Conservation (phyloP, 2,113 vertebrate genomes). For the Platanista minor region DNA sequence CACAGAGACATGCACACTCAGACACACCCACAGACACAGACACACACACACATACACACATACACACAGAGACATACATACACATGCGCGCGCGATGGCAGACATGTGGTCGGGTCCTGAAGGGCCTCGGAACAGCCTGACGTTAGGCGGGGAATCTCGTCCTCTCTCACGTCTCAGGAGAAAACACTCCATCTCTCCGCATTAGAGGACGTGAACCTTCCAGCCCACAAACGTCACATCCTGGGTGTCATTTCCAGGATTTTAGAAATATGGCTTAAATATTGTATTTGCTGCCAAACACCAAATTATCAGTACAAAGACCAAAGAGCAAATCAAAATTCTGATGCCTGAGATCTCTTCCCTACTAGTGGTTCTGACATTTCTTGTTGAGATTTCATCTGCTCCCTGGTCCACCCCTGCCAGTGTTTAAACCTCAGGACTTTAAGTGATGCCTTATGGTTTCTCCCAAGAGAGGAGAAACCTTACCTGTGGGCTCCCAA, state of each 20-base stretch:
- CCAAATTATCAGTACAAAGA: neutral
- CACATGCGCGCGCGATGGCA: too few relatives aligned
- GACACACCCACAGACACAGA: neutral
- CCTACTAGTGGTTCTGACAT: neutral
- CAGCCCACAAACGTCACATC: neutral
- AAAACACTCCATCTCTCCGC: neutral
- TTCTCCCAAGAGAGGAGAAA: neutral
- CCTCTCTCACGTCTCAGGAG: neutral
- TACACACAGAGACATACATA: too few relatives aligned
- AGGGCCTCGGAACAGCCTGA: neutral
- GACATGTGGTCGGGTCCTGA: neutral
- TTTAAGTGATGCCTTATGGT: neutral
- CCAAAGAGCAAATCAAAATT: neutral
- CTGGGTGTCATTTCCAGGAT: neutral
- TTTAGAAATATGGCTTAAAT: neutral
- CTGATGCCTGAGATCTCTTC: neutral
- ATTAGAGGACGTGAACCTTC: neutral
- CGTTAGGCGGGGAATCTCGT: neutral
- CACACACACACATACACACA: neutral
- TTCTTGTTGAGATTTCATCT: neutral
- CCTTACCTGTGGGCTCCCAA: neutral
- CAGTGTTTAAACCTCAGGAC: neutral
- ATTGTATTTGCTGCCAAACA: neutral
- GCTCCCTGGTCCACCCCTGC: too few relatives aligned
- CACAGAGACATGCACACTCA: neutral